These are phyloP conservation scores for Scaptomyza cyrtandrae DNA, from an alignment of 2,888 invertebrate species.

Conservation along the genomic window DNA sequence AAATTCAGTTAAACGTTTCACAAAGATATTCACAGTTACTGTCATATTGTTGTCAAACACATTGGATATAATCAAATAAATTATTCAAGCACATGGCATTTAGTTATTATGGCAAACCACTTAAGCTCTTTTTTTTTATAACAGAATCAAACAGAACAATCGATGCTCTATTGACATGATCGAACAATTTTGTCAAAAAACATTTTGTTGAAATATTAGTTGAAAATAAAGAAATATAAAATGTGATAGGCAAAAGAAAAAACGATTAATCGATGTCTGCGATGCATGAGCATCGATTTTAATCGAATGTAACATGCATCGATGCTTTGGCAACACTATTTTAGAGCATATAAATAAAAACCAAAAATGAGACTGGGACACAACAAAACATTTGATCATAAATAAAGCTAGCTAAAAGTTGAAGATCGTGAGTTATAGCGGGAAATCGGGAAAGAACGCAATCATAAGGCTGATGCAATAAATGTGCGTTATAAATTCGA, in stretches of 20 bases:
- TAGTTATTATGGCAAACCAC: background rate
- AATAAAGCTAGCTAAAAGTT: too few species aligned
- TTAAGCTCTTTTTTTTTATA: too few species aligned
- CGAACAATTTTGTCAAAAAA: too few species aligned
- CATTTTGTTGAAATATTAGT: too few species aligned
- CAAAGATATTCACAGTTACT: background rate
- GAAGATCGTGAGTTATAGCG: background rate
- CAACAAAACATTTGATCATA: background rate
- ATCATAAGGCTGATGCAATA: constrained; percentile 27
- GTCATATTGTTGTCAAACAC: background rate
- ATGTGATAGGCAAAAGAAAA: too few species aligned
- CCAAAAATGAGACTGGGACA: too few species aligned
- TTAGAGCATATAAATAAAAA: too few species aligned
- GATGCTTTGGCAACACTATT: too few species aligned
- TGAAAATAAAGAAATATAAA: too few species aligned
- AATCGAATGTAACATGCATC: background rate
- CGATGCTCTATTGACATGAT: too few species aligned
- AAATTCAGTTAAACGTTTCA: background rate
- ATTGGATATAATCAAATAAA: background rate
- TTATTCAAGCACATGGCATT: background rate
- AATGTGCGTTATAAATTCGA: constrained; percentile 27
- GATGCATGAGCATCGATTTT: background rate
- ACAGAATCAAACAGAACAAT: background rate
- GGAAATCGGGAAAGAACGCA: background rate
- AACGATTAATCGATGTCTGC: background rate